Evolutionary conservation across 2,797 vertebrate species (phyloP).

Genomic region (Pyrocephalus nanus): DNA sequence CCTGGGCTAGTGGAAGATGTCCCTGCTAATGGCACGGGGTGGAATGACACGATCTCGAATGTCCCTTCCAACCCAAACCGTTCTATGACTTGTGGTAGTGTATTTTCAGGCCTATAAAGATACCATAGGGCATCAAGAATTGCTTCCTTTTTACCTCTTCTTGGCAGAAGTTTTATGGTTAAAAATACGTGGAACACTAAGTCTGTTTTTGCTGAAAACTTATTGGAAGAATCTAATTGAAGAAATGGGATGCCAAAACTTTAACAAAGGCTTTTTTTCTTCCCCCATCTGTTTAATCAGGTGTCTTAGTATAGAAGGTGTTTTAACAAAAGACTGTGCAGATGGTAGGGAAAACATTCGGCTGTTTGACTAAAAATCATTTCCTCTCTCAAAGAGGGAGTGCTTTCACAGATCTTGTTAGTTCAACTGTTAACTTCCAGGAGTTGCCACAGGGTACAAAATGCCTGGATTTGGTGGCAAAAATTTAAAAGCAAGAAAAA

Average conservation of each 20-base stretch:
- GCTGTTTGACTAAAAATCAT: conserved; percentile 51
- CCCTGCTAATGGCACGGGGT: neutral
- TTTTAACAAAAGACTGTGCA: conserved; percentile 57
- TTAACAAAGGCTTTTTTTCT: conserved; percentile 51
- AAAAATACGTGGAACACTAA: neutral
- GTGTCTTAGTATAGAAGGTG: conserved; percentile 42
- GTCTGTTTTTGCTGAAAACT: neutral
- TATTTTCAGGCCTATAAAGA: neutral
- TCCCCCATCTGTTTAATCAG: conserved; percentile 61
- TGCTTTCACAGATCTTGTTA: conserved; percentile 22
- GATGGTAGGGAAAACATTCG: conserved; percentile 38
- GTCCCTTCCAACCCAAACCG: neutral
- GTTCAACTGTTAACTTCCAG: conserved; percentile 38
- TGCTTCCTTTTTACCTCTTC: neutral
- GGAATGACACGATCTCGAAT: neutral
- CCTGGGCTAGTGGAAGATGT: neutral
- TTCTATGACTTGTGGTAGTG: neutral
- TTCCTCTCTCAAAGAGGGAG: conserved; percentile 48
- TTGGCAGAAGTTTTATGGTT: neutral
- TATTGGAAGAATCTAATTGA: conserved; percentile 15
- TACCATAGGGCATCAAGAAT: neutral
- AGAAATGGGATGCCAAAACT: conserved; percentile 18
- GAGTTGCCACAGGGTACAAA: conserved; percentile 11
- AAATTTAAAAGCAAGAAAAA: neutral
- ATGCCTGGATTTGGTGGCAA: neutral